Base-by-base conservation (phyloP, 2,888 invertebrate genomes). In the Creontiades dilutus region DNA sequence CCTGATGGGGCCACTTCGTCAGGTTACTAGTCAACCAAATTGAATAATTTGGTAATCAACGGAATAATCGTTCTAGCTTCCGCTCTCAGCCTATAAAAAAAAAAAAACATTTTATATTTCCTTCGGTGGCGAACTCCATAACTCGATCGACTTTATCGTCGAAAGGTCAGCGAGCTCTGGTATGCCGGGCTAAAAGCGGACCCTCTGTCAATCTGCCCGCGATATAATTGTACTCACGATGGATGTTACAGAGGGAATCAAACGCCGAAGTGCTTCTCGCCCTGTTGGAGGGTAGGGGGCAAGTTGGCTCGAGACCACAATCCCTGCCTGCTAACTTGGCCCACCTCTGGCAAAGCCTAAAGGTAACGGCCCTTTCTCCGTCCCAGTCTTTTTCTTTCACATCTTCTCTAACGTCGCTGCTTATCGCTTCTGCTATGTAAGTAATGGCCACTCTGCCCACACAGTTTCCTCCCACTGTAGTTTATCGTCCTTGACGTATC, bases 281-380 rank as follows among this genome's bases (percentile, higher is more conserved):
- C 47, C 86, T 91, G 86, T 89, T 91, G 37, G 88, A 88, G 78
- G 90, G 89, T 46, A 90, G 91, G 87, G 91, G 89, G 61, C 90
- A 91, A 89, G 86, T 90, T 90, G 90, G 89, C 90, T 85, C 91
- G 89, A 92, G 93, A 87, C 93, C 93, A 89, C 91, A 92, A 76
- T 93, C 93, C 86, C 91, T 93, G 91, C 93, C 93, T 75, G 93
- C 93, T 86, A 92, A 92, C 91, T 91, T 93, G 76, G 91, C 92
- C 78, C 92, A 92, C 91, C 91, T 92, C 86, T 91, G 92, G 91
- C 93, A 93, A 90, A 93, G 93, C 91, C 92, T 93, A 90, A 92
- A 93, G 93, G 93, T 93, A 93, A 88, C 88, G 61, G 88, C 88
- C 88, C 88, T 88, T 88, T 86, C 86, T 75, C 88, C 61, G 46